Percentiles rank a stretch among this genome's conserved stretches.
Evolutionary conservation across 2,888 invertebrate genomes (phyloP).

Genomic region (Microplitis manilae): DNA sequence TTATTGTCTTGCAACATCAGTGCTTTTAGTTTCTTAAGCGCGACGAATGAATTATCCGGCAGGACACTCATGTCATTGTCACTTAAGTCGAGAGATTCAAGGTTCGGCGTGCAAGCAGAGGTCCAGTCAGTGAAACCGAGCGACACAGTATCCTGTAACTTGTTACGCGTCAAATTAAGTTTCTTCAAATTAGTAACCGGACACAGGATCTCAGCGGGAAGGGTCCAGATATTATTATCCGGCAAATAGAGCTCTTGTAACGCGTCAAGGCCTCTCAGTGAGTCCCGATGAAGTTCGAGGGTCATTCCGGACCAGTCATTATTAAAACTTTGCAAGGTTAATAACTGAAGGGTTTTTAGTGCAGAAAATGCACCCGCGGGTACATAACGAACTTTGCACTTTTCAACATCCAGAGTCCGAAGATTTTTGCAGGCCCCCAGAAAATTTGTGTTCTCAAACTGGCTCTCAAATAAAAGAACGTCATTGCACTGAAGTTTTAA

Average conservation of each 20-base stretch:
- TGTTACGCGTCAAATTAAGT: constrained; percentile 83
- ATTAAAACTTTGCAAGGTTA: constrained; percentile 83
- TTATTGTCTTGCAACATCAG: constrained; percentile 84
- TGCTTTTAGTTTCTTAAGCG: constrained; percentile 79
- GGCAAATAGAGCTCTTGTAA: constrained; percentile 80
- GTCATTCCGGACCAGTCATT: constrained; percentile 87
- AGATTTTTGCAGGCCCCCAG: constrained; percentile 78
- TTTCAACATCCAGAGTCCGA: constrained; percentile 80
- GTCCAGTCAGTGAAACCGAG: constrained; percentile 84
- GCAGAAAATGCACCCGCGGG: constrained; percentile 81
- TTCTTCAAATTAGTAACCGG: constrained; percentile 79
- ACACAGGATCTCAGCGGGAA: constrained; percentile 83
- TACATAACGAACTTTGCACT: constrained; percentile 84
- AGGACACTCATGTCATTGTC: constrained; percentile 81
- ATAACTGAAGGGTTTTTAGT: constrained; percentile 78
- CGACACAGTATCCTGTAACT: constrained; percentile 84
- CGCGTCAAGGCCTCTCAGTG: constrained; percentile 80
- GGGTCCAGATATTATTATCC: constrained; percentile 84
- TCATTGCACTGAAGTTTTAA: constrained; percentile 83
- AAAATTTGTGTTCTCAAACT: constrained; percentile 74
- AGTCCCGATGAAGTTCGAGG: constrained; percentile 82
- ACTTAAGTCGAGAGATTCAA: constrained; percentile 83
- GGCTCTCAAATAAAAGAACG: constrained; percentile 82
- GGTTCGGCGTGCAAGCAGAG: constrained; percentile 78
- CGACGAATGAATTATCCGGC: constrained; percentile 81